Evolutionary conservation across 2,888 invertebrate species (phyloP).

Genomic region (Trachelus troglodyta): DNA sequence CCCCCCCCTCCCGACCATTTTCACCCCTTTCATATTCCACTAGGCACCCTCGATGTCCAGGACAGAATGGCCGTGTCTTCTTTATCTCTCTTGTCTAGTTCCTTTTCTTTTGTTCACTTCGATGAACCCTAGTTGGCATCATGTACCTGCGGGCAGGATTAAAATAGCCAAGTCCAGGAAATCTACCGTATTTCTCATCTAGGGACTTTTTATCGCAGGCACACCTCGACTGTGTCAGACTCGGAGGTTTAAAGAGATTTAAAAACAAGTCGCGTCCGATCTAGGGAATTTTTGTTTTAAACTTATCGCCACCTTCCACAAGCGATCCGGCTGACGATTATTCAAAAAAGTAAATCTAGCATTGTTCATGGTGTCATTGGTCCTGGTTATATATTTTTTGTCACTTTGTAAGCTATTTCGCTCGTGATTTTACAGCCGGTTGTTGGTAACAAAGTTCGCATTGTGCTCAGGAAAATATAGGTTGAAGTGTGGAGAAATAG

Average conservation of each 20-base stretch:
- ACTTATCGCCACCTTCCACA: background rate
- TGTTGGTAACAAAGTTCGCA: background rate
- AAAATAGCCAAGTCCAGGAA: no score
- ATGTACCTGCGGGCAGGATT: background rate
- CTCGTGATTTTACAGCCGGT: background rate
- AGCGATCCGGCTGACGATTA: no score
- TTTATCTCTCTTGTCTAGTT: background rate
- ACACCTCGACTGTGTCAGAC: background rate
- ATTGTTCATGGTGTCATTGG: background rate
- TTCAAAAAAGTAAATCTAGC: background rate
- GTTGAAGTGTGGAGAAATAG: slow-evolving; percentile 24
- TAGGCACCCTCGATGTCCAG: background rate
- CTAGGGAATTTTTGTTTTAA: background rate
- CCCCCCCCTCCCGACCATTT: background rate
- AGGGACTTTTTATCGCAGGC: no score
- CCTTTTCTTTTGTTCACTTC: background rate
- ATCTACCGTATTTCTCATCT: no score
- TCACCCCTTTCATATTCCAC: background rate
- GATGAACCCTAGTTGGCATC: background rate
- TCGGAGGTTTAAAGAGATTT: background rate
- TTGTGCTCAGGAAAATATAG: slow-evolving; percentile 4
- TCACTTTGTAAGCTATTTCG: background rate
- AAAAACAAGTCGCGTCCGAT: no score
- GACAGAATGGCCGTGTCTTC: background rate
- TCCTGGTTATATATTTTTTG: background rate